Evolutionary conservation across 2,113 vertebrate species (phyloP).

Genomic region (Malurus elegans): DNA sequence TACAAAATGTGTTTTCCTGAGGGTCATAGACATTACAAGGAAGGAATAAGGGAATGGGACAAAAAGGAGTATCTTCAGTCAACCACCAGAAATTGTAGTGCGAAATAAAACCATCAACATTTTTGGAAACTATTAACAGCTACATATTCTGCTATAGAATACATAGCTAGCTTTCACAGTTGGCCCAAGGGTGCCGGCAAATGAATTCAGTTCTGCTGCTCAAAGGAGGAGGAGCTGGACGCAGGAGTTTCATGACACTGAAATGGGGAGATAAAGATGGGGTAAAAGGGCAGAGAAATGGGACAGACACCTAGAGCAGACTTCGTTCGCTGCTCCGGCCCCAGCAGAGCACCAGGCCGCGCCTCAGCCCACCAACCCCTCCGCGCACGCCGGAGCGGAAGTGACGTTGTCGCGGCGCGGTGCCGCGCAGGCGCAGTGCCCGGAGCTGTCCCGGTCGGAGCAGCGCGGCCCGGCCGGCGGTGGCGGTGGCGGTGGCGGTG

Average conservation of each 20-base stretch:
- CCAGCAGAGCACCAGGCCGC: not conserved
- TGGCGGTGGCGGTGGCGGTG: not conserved
- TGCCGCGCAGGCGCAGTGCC: not conserved
- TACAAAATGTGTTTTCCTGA: not conserved
- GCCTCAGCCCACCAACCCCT: too few relatives aligned
- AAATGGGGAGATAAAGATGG: rapidly evolving
- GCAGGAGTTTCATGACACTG: too few relatives aligned
- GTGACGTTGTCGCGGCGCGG: not conserved
- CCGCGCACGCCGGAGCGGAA: not conserved
- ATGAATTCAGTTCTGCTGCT: not conserved
- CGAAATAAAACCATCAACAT: not conserved
- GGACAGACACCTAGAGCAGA: rapidly evolving
- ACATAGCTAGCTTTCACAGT: too few relatives aligned
- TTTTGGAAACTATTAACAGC: not conserved
- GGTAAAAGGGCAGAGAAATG: rapidly evolving
- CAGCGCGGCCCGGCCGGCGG: not conserved
- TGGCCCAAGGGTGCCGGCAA: not conserved
- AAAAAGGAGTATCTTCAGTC: not conserved
- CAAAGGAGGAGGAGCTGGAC: not conserved
- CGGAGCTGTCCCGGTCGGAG: not conserved
- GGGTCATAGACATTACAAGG: not conserved
- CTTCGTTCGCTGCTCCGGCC: not conserved
- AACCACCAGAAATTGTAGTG: not conserved
- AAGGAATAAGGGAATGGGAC: not conserved
- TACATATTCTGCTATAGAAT: not conserved